Percentiles rank a stretch among this genome's conserved stretches.
Conservation (phyloP, 2,113 vertebrate species). For the Oryzias javanicus region DNA sequence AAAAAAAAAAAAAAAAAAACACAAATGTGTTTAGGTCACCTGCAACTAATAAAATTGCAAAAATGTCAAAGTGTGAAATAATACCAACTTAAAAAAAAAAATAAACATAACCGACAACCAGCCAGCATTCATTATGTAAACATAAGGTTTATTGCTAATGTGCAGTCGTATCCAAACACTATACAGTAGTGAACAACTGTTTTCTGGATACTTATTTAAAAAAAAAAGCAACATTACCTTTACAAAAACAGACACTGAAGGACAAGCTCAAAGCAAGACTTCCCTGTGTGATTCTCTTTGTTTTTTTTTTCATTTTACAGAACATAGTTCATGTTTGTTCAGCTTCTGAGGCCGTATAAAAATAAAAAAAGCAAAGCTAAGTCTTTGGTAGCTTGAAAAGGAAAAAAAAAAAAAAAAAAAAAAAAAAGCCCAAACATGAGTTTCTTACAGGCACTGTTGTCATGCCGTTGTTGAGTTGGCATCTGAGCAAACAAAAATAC, state of each 20-base stretch:
- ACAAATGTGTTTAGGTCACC: no score
- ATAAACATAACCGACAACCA: no score
- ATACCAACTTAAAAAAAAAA: conserved; percentile 5
- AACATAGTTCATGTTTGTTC: conserved; percentile 74
- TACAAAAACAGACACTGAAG: conserved; percentile 57
- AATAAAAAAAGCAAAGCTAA: conserved; percentile 42
- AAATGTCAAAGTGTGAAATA: neutral
- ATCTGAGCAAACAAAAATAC: conserved; percentile 34
- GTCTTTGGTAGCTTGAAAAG: conserved; percentile 77
- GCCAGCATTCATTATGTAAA: conserved; percentile 70
- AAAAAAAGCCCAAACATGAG: conserved; percentile 55
- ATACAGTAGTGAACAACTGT: conserved; percentile 54
- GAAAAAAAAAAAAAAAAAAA: conserved; percentile 28
- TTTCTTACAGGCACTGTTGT: conserved; percentile 70
- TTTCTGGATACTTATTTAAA: conserved; percentile 74
- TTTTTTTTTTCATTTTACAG: no score
- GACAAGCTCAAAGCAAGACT: conserved; percentile 53
- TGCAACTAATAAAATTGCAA: neutral
- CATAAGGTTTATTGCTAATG: conserved; percentile 83
- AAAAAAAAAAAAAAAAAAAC: no score
- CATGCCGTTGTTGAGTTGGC: conserved; percentile 65
- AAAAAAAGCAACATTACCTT: conserved; percentile 74
- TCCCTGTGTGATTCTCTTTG: conserved; percentile 71
- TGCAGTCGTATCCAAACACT: conserved; percentile 80
- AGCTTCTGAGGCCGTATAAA: conserved; percentile 32